Conservation (phyloP, 1,140 invertebrate genomes). For the Drosophila nebulosa region DNA sequence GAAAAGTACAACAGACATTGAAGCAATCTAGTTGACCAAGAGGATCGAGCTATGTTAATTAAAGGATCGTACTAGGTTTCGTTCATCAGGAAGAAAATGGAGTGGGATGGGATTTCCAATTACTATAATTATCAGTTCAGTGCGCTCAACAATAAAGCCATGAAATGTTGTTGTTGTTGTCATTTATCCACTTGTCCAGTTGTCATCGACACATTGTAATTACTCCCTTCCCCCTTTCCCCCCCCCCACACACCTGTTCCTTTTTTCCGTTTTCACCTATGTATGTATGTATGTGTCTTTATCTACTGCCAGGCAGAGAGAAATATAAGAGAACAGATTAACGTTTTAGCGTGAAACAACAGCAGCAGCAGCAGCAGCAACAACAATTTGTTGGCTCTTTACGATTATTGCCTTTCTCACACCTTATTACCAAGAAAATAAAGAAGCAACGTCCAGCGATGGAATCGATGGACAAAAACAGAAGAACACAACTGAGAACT, state of each 20-base stretch:
- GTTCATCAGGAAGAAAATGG: too few species aligned
- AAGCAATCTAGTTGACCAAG: too few species aligned
- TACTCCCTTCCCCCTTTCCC: slow-evolving; percentile 17
- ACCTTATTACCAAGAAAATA: slow-evolving; percentile 80
- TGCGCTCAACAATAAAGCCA: slow-evolving; percentile 21
- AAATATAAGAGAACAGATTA: slow-evolving; percentile 65
- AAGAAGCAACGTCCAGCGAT: slow-evolving; percentile 58
- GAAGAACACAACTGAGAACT: slow-evolving; percentile 21
- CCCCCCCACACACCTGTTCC: not conserved
- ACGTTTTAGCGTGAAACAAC: slow-evolving; percentile 68
- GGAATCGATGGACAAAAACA: slow-evolving; percentile 56
- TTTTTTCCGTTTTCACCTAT: too few species aligned
- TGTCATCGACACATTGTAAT: slow-evolving; percentile 42
- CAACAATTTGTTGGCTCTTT: slow-evolving; percentile 80
- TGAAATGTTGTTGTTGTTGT: slow-evolving; percentile 15
- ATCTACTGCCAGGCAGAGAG: slow-evolving; percentile 11
- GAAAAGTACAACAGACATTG: too few species aligned
- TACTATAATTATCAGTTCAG: not conserved
- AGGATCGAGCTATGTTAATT: too few species aligned
- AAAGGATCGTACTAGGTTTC: not conserved
- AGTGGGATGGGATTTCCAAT: not conserved
- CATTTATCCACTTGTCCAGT: slow-evolving; percentile 9
- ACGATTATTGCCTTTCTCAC: slow-evolving; percentile 80
- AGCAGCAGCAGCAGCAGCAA: slow-evolving; percentile 25
- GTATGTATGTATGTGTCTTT: not conserved